Percentiles rank a stretch among this genome's conserved stretches.
Evolutionary conservation across 2,888 invertebrate genomes (phyloP).

Genomic region (Meteorus cinctellus): DNA sequence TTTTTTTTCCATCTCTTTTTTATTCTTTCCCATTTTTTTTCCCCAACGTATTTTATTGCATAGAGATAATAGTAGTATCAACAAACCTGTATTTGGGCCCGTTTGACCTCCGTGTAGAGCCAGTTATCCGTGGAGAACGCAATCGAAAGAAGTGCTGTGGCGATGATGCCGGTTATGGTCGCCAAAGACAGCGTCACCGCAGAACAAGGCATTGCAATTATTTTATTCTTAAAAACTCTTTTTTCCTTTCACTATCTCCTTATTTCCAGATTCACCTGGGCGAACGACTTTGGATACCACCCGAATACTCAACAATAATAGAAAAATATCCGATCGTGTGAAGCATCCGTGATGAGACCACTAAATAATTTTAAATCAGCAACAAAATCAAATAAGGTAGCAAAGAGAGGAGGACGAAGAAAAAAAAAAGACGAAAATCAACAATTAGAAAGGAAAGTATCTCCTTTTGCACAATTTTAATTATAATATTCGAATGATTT

Average conservation of each 20-base stretch:
- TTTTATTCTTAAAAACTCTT: conserved; percentile 11
- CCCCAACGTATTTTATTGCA: background rate
- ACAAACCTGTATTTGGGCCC: conserved; percentile 89
- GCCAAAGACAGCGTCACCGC: conserved; percentile 96
- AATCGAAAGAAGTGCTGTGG: conserved; percentile 93
- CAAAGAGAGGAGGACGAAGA: no score
- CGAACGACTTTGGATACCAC: background rate
- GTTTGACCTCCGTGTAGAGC: conserved; percentile 94
- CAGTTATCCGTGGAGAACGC: conserved; percentile 98
- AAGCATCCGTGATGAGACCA: conserved; percentile 47
- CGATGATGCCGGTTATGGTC: conserved; percentile 95
- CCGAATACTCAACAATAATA: conserved; percentile 35
- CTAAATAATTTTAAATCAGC: background rate
- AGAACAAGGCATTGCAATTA: conserved; percentile 88
- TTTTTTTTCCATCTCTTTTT: background rate
- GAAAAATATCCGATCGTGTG: conserved; percentile 30
- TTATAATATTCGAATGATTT: conserved; percentile 1
- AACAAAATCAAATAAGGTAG: conserved; percentile 25
- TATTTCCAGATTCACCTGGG: background rate
- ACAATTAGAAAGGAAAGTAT: background rate
- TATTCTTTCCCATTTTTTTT: background rate
- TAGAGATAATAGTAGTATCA: conserved; percentile 23
- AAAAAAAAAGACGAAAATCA: no score
- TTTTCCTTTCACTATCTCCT: conserved; percentile 11
- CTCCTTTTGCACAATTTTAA: conserved; percentile 2